Percentiles rank a stretch among this genome's conserved stretches.
Conservation (phyloP, 2,888 invertebrate genomes). For the Vesta saturnalis region DNA sequence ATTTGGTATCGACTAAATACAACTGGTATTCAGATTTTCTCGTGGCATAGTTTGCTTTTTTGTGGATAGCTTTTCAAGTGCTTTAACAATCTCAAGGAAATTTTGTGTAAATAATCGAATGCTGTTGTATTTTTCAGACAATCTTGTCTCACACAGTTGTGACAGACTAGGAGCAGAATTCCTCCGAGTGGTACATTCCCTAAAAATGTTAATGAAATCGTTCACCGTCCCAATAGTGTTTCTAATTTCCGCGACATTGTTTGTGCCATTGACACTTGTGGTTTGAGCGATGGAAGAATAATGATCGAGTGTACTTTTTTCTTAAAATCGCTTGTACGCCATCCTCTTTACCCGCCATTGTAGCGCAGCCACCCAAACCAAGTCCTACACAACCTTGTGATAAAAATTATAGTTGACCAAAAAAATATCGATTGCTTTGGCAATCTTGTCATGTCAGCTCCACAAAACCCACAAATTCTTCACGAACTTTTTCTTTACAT, state of each 20-base stretch:
- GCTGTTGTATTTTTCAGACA: slow-evolving; percentile 11
- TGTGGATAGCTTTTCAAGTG: not conserved
- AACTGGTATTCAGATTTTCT: not conserved
- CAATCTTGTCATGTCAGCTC: not conserved
- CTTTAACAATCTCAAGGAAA: not conserved
- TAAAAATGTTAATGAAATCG: slow-evolving; percentile 13
- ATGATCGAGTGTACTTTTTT: slow-evolving; percentile 40
- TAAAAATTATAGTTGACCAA: not conserved
- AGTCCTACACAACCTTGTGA: slow-evolving; percentile 37
- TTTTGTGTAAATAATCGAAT: slow-evolving; percentile 4
- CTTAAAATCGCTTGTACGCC: slow-evolving; percentile 43
- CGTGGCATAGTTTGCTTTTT: not conserved
- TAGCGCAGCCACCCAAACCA: slow-evolving; percentile 49
- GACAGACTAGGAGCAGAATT: not conserved
- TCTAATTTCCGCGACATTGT: slow-evolving; percentile 41
- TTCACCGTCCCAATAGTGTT: slow-evolving; percentile 41
- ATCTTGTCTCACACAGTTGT: slow-evolving; percentile 4
- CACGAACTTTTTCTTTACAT: slow-evolving; percentile 37
- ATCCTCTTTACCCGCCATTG: slow-evolving; percentile 46
- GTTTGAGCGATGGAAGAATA: slow-evolving; percentile 36
- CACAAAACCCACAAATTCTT: too few species aligned
- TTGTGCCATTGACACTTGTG: slow-evolving; percentile 48
- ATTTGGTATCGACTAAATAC: not conserved
- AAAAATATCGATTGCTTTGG: not conserved
- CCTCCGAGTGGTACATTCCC: slow-evolving; percentile 3